These are phyloP conservation scores for Antheraea pernyi DNA, from an alignment of 1,140 invertebrate species.

Conservation along the genomic window DNA sequence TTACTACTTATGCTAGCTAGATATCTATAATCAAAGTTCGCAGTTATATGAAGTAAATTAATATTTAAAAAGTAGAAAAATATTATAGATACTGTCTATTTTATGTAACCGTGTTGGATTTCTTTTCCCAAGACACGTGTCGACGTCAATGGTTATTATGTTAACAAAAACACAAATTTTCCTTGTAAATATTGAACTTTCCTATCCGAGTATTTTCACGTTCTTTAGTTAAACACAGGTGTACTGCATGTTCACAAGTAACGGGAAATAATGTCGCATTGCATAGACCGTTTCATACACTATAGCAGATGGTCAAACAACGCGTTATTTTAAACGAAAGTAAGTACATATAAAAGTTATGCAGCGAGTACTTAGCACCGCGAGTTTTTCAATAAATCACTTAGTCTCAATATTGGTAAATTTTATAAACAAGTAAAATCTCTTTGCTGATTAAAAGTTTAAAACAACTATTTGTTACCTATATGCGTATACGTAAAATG, in stretches of 20 bases:
- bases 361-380: background rate
- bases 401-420: background rate
- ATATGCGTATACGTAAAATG: no score
- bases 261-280: background rate
- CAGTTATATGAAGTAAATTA: no score
- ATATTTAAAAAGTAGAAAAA: background rate
- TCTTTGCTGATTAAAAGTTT: no score
- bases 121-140: background rate
- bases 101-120: background rate
- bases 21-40: no score
- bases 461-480: no score
- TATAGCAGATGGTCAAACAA: background rate
- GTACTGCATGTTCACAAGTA: background rate
- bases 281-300: background rate
- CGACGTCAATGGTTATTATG: background rate
- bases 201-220: background rate
- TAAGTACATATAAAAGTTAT: background rate
- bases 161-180: background rate
- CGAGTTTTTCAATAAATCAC: background rate
- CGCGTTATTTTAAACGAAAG: background rate
- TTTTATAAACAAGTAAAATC: background rate
- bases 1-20: no score
- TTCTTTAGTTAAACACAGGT: slow-evolving; percentile 3
- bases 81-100: background rate
- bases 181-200: slow-evolving; percentile 1